phyloP scores from a whole-genome alignment of 2,888 invertebrate species.

The Polietes domitor region DNA sequence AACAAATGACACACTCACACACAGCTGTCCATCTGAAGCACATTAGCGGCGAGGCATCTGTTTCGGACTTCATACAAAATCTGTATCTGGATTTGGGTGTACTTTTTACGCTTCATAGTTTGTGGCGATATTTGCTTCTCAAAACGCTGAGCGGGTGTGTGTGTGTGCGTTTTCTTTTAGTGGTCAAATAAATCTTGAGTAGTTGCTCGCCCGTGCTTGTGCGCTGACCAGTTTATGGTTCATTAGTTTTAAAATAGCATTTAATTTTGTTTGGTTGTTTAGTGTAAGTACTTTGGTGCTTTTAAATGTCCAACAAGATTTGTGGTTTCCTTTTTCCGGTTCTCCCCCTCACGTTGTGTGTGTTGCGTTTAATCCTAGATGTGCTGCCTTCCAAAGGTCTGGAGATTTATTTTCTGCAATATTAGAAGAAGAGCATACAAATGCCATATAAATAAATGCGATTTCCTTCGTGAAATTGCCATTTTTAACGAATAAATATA shows the following conservation, averaged over 20 bases:
- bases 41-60: background rate
- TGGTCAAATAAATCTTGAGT: slow-evolving; percentile 23
- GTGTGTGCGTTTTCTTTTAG: background rate
- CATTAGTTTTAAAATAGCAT: slow-evolving; percentile 42
- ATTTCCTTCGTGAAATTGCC: background rate
- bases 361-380: background rate
- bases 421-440: slow-evolving; percentile 9
- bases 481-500: background rate
- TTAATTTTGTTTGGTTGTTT: slow-evolving; percentile 13
- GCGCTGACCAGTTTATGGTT: slow-evolving; percentile 25
- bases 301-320: slow-evolving; percentile 26
- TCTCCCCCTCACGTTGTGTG: background rate
- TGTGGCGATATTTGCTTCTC: slow-evolving; percentile 6
- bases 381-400: slow-evolving; percentile 18
- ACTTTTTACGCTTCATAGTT: slow-evolving; percentile 53
- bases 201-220: background rate
- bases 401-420: slow-evolving; percentile 37
- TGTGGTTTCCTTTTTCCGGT: slow-evolving; percentile 24
- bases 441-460: background rate
- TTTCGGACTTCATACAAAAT: background rate
- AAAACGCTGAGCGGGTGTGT: background rate
- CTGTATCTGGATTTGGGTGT: background rate
- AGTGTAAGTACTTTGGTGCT: background rate
- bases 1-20: background rate
- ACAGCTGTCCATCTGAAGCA: background rate